A percentile compares a stretch with the other conserved stretches of the same genome.
These are phyloP conservation scores for Apamea crenata DNA, from an alignment of 2,888 invertebrate genomes.

Conservation along the genomic window DNA sequence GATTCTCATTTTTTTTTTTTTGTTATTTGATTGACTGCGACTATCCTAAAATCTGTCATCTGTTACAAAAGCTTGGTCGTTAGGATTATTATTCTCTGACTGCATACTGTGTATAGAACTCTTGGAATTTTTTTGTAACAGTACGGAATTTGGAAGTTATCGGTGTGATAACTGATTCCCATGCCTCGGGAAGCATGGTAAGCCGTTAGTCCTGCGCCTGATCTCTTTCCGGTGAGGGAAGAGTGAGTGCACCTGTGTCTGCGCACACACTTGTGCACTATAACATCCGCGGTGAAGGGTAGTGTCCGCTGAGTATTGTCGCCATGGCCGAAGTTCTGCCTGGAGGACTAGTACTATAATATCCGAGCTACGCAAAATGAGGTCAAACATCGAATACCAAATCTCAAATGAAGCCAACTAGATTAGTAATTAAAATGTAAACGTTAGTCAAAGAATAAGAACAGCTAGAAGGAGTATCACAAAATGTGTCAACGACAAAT, in stretches of 20 bases:
- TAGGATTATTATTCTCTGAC: background rate
- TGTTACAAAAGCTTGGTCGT: background rate
- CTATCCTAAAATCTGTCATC: background rate
- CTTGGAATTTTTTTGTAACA: too few species aligned
- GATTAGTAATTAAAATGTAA: slow-evolving; percentile 45
- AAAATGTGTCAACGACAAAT: background rate
- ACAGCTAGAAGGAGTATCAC: background rate
- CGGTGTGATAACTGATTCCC: too few species aligned
- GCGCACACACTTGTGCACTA: too few species aligned
- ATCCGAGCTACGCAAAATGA: background rate
- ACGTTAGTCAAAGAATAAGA: slow-evolving; percentile 4
- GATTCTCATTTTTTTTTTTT: background rate
- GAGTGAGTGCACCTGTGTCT: background rate
- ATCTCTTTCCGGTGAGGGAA: background rate
- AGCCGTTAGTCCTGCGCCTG: background rate
- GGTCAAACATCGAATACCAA: slow-evolving; percentile 25
- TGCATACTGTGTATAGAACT: too few species aligned
- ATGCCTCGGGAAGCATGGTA: background rate
- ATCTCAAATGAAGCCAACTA: slow-evolving; percentile 27
- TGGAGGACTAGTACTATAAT: background rate
- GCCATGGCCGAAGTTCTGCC: background rate
- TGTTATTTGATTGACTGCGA: background rate
- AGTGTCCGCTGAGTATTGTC: background rate
- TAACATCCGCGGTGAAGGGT: too few species aligned
- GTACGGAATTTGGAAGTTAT: too few species aligned